A percentile compares a stretch with the other conserved stretches of the same genome.
Conservation (phyloP, 2,113 vertebrate genomes). For the Lycocorax pyrrhopterus region DNA sequence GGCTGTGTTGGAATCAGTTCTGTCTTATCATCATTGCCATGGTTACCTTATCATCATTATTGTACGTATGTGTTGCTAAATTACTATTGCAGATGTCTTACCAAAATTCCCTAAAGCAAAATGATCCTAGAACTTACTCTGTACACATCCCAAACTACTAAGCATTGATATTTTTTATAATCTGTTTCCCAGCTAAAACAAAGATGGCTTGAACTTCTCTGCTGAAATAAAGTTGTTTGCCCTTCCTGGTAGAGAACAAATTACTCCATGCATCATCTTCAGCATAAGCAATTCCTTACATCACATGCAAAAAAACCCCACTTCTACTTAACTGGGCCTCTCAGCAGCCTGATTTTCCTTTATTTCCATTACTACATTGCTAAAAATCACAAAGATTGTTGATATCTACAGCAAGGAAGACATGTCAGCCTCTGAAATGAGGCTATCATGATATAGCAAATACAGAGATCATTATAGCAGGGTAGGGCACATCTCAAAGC, state of each 20-base stretch:
- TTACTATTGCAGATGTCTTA: background rate
- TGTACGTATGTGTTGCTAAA: background rate
- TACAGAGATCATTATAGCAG: background rate
- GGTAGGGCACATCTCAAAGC: background rate
- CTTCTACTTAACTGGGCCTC: background rate
- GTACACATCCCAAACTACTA: background rate
- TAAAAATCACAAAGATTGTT: background rate
- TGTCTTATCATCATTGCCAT: constrained; percentile 31
- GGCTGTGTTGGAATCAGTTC: background rate
- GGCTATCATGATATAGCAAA: background rate
- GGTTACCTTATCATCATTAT: constrained; percentile 43
- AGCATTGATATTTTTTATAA: background rate
- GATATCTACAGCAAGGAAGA: background rate
- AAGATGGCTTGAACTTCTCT: background rate
- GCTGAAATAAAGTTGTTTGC: background rate
- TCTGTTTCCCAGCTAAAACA: background rate
- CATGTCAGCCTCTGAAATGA: background rate
- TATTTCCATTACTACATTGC: background rate
- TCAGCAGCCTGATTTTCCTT: background rate
- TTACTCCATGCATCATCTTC: background rate
- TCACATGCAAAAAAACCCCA: background rate
- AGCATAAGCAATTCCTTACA: background rate
- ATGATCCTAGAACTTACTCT: background rate
- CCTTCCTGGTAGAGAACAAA: background rate
- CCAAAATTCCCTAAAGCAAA: constrained; percentile 1